A percentile compares a stretch with the other conserved stretches of the same genome.
Conservation (phyloP, 2,113 vertebrate genomes). For the Corapipo altera region DNA sequence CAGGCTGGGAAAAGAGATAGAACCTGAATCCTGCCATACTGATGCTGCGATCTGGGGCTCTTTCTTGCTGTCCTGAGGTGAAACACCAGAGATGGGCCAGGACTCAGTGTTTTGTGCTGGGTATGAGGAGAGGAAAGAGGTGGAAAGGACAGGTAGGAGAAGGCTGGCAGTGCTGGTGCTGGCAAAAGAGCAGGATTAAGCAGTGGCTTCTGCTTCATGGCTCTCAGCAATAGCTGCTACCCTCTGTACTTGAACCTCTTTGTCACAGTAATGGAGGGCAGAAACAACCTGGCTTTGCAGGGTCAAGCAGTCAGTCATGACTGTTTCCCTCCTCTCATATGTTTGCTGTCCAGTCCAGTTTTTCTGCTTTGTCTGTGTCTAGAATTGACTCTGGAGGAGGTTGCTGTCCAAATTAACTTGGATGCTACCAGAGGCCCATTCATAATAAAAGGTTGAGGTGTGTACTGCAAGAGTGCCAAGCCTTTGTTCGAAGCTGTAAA, state of each 20-base stretch:
- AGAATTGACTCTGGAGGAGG: neutral
- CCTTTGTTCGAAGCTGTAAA: neutral
- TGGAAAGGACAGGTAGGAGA: neutral
- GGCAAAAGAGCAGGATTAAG: neutral
- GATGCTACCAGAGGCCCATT: fast-evolving
- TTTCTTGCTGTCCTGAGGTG: neutral
- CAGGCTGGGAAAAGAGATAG: neutral
- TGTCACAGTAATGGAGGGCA: neutral
- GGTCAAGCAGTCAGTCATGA: neutral
- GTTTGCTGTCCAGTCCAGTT: neutral
- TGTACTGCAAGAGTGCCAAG: neutral
- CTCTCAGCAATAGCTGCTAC: neutral
- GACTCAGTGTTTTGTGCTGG: neutral
- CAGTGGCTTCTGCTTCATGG: neutral
- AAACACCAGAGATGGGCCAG: neutral
- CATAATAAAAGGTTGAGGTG: neutral
- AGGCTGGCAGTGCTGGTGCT: neutral
- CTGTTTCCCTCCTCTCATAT: neutral
- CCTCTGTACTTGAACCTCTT: neutral
- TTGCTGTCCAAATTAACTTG: neutral
- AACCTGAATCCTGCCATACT: neutral
- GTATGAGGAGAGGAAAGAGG: neutral
- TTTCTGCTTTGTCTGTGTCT: neutral
- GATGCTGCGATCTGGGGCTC: neutral
- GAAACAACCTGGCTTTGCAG: neutral